Percentiles rank a stretch among this genome's conserved stretches.
phyloP scores from a whole-genome alignment of 2,113 vertebrate species.

The Neolamprologus ventralis region DNA sequence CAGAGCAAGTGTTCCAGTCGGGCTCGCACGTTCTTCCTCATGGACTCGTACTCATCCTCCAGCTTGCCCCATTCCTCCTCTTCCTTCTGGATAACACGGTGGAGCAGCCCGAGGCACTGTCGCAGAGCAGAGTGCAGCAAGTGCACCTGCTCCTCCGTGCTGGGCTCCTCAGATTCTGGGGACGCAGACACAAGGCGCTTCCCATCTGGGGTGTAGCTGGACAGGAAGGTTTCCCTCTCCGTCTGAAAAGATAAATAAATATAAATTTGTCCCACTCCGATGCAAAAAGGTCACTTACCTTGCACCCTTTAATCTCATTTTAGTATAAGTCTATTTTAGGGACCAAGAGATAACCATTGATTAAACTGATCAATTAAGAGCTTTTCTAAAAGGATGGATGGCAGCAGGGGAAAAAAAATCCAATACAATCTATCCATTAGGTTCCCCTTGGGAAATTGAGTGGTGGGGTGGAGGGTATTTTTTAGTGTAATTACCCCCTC shows the following conservation, averaged over 20 bases:
- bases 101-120: constrained; percentile 65
- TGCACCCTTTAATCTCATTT: not conserved
- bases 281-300: not conserved
- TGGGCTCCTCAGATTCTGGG: constrained; percentile 17
- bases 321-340: not conserved
- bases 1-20: constrained; percentile 62
- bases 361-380: constrained; percentile 7
- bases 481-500: constrained; percentile 17
- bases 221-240: constrained; percentile 61
- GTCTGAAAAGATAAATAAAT: constrained; percentile 34
- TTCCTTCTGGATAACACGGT: constrained; percentile 61
- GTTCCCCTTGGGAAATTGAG: not conserved
- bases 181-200: constrained; percentile 56
- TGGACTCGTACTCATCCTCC: constrained; percentile 59
- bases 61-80: constrained; percentile 66
- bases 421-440: constrained; percentile 38
- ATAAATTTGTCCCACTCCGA: not conserved
- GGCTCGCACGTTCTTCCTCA: constrained; percentile 46
- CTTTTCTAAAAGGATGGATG: not conserved
- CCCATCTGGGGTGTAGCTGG: constrained; percentile 39
- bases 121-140: constrained; percentile 61
- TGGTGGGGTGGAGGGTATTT: not conserved
- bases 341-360: not conserved
- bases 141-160: constrained; percentile 52
- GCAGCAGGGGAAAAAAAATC: not conserved